phyloP scores from a whole-genome alignment of 2,113 vertebrate species.

The Morone saxatilis region DNA sequence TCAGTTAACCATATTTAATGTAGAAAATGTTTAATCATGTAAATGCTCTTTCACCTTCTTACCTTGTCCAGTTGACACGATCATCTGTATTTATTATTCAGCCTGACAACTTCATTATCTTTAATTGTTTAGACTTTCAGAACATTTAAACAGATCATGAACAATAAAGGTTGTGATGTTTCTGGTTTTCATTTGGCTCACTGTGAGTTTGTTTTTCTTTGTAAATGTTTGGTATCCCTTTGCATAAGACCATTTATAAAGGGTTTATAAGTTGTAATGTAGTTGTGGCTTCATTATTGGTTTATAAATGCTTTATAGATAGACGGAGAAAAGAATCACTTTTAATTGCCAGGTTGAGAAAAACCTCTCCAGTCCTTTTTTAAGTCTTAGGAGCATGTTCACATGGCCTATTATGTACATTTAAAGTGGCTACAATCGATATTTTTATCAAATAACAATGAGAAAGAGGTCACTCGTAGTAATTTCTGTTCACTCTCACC shows the following conservation, averaged over 20 bases:
- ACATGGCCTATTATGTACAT: neutral
- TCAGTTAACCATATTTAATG: constrained; percentile 32
- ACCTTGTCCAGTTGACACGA: constrained; percentile 15
- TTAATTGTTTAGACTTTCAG: neutral
- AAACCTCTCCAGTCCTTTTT: neutral
- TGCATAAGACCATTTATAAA: neutral
- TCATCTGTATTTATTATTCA: constrained; percentile 56
- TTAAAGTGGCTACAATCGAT: neutral
- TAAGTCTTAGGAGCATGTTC: neutral
- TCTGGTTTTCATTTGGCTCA: constrained; percentile 40
- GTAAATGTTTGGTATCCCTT: neutral
- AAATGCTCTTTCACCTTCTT: constrained; percentile 6
- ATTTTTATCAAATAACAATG: too few species aligned
- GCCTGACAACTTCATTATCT: constrained; percentile 15
- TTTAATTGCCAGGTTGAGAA: neutral
- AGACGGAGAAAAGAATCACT: neutral
- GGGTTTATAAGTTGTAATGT: neutral
- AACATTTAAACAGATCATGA: constrained; percentile 27
- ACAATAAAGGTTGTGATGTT: constrained; percentile 67
- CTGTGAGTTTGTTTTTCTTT: neutral
- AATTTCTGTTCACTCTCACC: too few species aligned
- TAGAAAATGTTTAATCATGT: constrained; percentile 17
- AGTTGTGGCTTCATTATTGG: neutral
- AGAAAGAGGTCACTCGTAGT: too few species aligned
- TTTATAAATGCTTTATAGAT: too few species aligned